phyloP scores from a whole-genome alignment of 1,140 invertebrate species.

The Procambarus clarkii region DNA sequence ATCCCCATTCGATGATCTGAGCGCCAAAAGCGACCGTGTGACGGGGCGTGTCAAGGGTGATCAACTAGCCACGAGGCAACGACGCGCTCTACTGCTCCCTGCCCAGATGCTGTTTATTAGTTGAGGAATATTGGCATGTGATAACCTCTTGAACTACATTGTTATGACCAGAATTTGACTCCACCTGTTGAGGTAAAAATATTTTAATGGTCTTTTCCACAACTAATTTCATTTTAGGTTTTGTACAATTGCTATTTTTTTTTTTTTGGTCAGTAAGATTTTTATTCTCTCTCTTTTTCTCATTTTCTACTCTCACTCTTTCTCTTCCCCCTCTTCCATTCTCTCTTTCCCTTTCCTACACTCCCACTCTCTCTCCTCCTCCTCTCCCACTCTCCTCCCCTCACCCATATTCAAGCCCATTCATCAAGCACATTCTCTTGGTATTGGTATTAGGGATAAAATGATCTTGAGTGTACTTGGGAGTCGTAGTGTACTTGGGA shows the following conservation, averaged over 20 bases:
- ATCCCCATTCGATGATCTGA: not conserved
- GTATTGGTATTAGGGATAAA: no score
- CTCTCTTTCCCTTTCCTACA: no score
- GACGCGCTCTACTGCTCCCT: no score
- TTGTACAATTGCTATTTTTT: not conserved
- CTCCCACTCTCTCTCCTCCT: no score
- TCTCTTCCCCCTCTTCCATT: not conserved
- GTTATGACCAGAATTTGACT: not conserved
- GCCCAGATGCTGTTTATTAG: not conserved
- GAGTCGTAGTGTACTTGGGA: no score
- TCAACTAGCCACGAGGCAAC: no score
- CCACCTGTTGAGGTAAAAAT: no score
- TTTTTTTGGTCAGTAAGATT: no score
- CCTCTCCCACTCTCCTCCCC: no score
- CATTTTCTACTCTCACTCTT: not conserved
- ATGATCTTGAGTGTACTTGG: no score
- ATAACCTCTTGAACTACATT: slow-evolving; percentile 27
- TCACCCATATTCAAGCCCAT: no score
- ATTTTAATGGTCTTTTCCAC: not conserved
- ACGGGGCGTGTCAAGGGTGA: not conserved
- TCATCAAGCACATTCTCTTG: no score
- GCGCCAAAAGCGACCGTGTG: not conserved
- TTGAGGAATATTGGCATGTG: slow-evolving; percentile 17
- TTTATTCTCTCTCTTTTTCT: not conserved
- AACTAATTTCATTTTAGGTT: not conserved